These are phyloP conservation scores for Chelidonichthys spinosus DNA, from an alignment of 2,797 vertebrate species.

Conservation along the genomic window DNA sequence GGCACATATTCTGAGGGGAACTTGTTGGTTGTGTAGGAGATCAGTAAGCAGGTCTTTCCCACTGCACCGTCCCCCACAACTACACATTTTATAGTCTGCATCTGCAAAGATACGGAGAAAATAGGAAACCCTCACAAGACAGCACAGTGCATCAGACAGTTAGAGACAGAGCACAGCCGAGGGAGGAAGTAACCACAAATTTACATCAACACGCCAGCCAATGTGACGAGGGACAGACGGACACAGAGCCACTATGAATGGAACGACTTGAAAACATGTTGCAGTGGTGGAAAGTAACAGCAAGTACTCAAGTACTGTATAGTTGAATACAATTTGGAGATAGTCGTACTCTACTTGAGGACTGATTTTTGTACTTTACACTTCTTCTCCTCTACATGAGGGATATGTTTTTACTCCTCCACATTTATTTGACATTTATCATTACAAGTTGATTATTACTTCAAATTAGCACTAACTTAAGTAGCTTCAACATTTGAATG, in stretches of 20 bases:
- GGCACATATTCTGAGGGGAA: slow-evolving; percentile 99
- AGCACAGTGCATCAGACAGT: not conserved
- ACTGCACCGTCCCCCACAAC: slow-evolving; percentile 98
- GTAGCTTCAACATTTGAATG: not conserved
- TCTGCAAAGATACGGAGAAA: slow-evolving; percentile 73
- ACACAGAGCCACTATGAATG: not conserved
- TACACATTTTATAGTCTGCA: slow-evolving; percentile 99
- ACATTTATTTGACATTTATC: not conserved
- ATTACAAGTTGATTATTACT: not conserved
- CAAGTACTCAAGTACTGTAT: not conserved
- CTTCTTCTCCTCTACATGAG: not conserved
- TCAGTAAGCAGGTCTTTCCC: slow-evolving; percentile 98
- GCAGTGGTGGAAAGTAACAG: not conserved
- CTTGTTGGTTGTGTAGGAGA: slow-evolving; percentile 99
- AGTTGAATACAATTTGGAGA: not conserved
- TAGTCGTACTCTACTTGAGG: not conserved
- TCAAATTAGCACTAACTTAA: not conserved
- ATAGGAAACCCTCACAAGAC: slow-evolving; percentile 33
- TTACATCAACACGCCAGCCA: not conserved
- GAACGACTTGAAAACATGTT: not conserved
- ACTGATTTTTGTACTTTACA: not conserved
- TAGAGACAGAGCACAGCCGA: slow-evolving; percentile 3
- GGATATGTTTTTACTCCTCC: not conserved
- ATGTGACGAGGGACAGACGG: not conserved
- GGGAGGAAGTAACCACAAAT: slow-evolving; percentile 49